These are phyloP conservation scores for Campopleginae sp. DNA, from an alignment of 2,888 invertebrate genomes.

Conservation along the genomic window DNA sequence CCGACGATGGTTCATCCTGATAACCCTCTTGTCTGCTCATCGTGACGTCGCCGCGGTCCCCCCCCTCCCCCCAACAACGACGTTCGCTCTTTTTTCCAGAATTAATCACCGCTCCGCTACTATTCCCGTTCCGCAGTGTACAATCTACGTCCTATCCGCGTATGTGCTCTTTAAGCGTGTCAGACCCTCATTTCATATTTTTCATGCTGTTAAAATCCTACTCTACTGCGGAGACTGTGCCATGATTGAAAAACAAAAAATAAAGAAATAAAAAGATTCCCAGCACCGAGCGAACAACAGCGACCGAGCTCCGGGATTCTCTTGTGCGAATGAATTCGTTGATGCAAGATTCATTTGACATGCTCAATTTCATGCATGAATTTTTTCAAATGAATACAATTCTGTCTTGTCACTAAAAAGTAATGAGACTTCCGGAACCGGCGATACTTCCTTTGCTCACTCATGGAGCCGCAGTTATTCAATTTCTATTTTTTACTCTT, in stretches of 20 bases:
- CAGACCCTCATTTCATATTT: slow-evolving; percentile 57
- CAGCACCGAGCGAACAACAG: slow-evolving; percentile 35
- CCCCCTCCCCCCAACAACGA: slow-evolving; percentile 61
- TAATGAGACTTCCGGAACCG: neutral
- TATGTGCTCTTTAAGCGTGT: slow-evolving; percentile 65
- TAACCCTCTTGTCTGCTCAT: slow-evolving; percentile 72
- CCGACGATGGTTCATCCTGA: slow-evolving; percentile 80
- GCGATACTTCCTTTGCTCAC: slow-evolving; percentile 1
- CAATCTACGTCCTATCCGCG: slow-evolving; percentile 24
- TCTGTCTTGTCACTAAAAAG: slow-evolving; percentile 27
- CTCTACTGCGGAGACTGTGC: slow-evolving; percentile 1
- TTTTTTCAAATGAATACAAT: slow-evolving; percentile 34
- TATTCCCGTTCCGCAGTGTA: slow-evolving; percentile 42
- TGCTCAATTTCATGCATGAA: slow-evolving; percentile 35
- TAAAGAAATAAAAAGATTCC: neutral
- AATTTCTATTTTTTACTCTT: slow-evolving; percentile 72
- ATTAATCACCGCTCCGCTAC: slow-evolving; percentile 68
- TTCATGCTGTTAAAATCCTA: slow-evolving; percentile 46
- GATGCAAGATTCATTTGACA: slow-evolving; percentile 29
- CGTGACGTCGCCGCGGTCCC: slow-evolving; percentile 56
- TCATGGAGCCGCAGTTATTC: slow-evolving; percentile 71
- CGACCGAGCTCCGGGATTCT: slow-evolving; percentile 13
- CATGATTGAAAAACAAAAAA: slow-evolving; percentile 11
- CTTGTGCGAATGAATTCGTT: slow-evolving; percentile 60
- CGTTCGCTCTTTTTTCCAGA: slow-evolving; percentile 73